Evolutionary conservation across 2,113 vertebrate genomes (phyloP), one percentile per base, ranked within the genome.

Genomic region (Gorilla gorilla): DNA sequence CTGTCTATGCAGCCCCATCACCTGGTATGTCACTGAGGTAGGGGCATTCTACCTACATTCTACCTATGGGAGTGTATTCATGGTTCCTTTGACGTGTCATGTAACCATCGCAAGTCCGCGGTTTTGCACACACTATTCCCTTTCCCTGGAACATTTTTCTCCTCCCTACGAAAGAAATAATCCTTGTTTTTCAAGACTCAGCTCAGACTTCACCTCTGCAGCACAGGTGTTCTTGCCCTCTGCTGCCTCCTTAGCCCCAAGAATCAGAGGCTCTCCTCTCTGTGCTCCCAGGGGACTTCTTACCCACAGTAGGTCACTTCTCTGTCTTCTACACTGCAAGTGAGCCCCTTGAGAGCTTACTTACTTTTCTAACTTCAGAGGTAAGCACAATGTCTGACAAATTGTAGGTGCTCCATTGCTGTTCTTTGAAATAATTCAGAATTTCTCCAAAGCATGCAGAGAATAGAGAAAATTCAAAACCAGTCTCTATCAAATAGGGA

Each of bases 391-490:
- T 20, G 40, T 20, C 68, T 94, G 13, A 55, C 32, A 89, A 73
- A 75, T 1, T 43, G 2, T 35, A 83, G 59, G n/a, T 45, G 30
- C 1, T 75, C 59, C 52, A 18, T 0, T 94, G 50, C 18, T 82
- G 12, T 48, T 85, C 93, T 66, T 32, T 52, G 35, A 90, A 88
- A 80, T 84, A 83, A 85, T 48, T 52, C 20, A 95, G 55, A 95
- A 93, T 40, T 66, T 85, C 76, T 75, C 55, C 88, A 88, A 88
- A 94, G 68, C 50, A 96, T 22, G 45, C 17, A 45, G n/a, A 70
- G n/a, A 93, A 93, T 22, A 83, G 27, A 86, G 35, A 94, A 81
- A 95, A 94, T 73, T 94, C 78, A 94, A 43, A 95, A 55, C 16
- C 64, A 66, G 35, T 61, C 61, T 89, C 85, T n/a, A 88, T 38